Conservation (phyloP, 2,113 vertebrate species). For the Onychostoma macrolepis region DNA sequence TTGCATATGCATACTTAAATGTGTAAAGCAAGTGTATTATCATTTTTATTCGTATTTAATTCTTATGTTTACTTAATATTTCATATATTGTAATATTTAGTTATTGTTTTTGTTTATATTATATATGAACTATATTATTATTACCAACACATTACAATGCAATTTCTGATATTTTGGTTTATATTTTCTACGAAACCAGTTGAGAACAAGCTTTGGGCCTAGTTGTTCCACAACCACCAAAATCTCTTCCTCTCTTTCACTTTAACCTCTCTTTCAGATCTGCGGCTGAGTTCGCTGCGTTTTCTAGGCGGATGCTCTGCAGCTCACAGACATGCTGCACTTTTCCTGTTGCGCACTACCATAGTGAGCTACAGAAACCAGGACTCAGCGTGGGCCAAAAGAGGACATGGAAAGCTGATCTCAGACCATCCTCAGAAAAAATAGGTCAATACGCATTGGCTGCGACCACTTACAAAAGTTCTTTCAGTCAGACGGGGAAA, state of each 20-base stretch:
- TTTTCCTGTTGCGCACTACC: conserved; percentile 26
- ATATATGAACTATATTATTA: too few relatives aligned
- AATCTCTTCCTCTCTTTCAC: background rate
- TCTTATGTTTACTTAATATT: too few relatives aligned
- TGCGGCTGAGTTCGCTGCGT: conserved; percentile 15
- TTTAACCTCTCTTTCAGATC: conserved; percentile 9
- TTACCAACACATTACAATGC: too few relatives aligned
- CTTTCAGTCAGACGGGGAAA: conserved; percentile 10
- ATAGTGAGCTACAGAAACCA: conserved; percentile 16
- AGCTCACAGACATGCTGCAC: conserved; percentile 24
- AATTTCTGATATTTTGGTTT: too few relatives aligned
- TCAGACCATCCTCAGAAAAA: conserved; percentile 18
- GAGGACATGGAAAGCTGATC: conserved; percentile 26
- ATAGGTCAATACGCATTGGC: background rate
- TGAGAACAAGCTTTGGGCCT: background rate
- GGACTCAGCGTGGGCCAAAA: conserved; percentile 10
- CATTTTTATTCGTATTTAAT: too few relatives aligned
- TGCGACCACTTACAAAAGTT: background rate
- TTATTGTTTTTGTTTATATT: too few relatives aligned
- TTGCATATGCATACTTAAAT: background rate
- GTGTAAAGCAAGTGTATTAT: background rate
- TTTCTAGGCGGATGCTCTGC: conserved; percentile 47
- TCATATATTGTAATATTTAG: too few relatives aligned
- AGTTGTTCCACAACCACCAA: background rate
- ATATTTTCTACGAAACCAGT: background rate